These are phyloP conservation scores for Aphelenchoides fujianensis DNA, from an alignment of 1,140 invertebrate genomes.

Conservation along the genomic window DNA sequence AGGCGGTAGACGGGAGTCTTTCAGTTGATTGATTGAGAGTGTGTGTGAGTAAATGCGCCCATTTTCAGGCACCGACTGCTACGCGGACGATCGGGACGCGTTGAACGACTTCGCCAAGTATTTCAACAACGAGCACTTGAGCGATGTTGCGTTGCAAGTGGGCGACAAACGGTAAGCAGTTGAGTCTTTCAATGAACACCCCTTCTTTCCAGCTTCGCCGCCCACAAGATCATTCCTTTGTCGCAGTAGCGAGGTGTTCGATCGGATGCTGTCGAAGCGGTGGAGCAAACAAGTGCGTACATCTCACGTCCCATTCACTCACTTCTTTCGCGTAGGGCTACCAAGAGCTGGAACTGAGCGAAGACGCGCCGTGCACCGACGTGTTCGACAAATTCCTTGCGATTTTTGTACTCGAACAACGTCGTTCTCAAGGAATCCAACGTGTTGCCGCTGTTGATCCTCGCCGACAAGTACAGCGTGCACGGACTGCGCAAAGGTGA, in stretches of 20 bases:
- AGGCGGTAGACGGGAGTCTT: too few species aligned
- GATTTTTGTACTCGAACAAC: conserved; percentile 65
- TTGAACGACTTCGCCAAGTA: conserved; percentile 64
- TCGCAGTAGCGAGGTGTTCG: conserved; percentile 64
- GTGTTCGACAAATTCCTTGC: conserved; percentile 64
- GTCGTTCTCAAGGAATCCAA: conserved; percentile 63
- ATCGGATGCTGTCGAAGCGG: conserved; percentile 64
- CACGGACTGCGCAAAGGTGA: conserved; percentile 63
- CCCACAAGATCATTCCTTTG: conserved; percentile 64
- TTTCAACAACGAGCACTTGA: conserved; percentile 64
- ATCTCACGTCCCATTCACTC: too few species aligned
- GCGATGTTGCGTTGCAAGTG: conserved; percentile 63
- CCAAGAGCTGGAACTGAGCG: conserved; percentile 63
- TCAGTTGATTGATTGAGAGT: too few species aligned
- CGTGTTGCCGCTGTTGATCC: conserved; percentile 63
- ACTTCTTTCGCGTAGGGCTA: too few species aligned
- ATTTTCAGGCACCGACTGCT: conserved; percentile 64
- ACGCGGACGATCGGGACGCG: conserved; percentile 64
- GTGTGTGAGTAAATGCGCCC: too few species aligned
- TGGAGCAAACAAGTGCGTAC: conserved; percentile 63
- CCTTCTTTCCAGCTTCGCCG: conserved; percentile 53
- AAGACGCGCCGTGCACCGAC: conserved; percentile 62
- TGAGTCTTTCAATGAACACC: conserved; percentile 4
- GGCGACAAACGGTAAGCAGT: conserved; percentile 61
- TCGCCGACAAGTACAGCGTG: conserved; percentile 66